A percentile compares a stretch with the other conserved stretches of the same genome.
These are phyloP conservation scores for Solea senegalensis DNA, from an alignment of 2,113 vertebrate species.

Conservation along the genomic window DNA sequence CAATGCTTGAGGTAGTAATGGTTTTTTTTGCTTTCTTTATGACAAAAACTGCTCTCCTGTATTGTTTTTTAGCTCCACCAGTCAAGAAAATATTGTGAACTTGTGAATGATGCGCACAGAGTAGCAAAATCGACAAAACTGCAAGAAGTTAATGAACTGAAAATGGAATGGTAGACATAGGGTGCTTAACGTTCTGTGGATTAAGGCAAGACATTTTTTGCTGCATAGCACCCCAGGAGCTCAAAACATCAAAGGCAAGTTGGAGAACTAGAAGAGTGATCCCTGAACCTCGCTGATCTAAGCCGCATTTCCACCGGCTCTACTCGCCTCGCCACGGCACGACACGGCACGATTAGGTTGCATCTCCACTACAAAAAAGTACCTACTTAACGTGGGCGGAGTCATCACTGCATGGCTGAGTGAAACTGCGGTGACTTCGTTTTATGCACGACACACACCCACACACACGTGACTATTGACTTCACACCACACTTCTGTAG, in stretches of 20 bases:
- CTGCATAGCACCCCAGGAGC: conserved; percentile 21
- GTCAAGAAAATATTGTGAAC: conserved; percentile 10
- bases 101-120: neutral
- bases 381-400: no score
- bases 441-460: no score
- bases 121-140: neutral
- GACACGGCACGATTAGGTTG: no score
- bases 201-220: conserved; percentile 12
- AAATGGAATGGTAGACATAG: conserved; percentile 24
- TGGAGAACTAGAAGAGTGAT: conserved; percentile 18
- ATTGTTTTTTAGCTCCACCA: neutral
- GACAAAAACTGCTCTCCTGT: neutral
- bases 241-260: conserved; percentile 38
- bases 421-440: no score
- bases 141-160: conserved; percentile 21
- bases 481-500: no score
- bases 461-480: no score
- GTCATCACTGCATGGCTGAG: no score
- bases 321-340: no score
- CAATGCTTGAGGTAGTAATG: neutral
- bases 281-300: conserved; percentile 14
- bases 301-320: no score
- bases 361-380: no score
- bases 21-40: neutral
- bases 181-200: neutral